These are phyloP conservation scores for Patiria pectinifera DNA, from an alignment of 53 echinoderm and acorn worm species.

Conservation along the genomic window DNA sequence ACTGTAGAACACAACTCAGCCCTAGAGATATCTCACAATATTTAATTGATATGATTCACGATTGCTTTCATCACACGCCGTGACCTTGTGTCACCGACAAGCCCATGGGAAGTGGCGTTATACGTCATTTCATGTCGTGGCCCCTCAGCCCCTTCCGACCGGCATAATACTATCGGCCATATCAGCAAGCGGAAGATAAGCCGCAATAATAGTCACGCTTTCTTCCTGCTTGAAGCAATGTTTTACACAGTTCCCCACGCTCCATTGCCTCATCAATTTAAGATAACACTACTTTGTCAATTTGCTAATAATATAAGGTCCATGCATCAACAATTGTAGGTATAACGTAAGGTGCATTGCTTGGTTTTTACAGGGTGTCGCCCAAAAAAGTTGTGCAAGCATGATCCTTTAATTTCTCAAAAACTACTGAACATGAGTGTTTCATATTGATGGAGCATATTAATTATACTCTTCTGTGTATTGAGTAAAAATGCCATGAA, in stretches of 20 bases:
- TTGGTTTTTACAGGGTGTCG: no score
- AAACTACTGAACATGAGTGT: no score
- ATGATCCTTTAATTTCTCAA: no score
- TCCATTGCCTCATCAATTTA: not conserved
- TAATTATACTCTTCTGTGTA: no score
- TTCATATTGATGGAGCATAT: no score
- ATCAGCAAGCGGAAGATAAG: not conserved
- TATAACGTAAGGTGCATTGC: no score
- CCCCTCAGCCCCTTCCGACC: not conserved
- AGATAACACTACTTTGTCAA: no score
- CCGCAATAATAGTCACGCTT: not conserved
- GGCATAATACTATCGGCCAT: not conserved
- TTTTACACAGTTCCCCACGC: not conserved
- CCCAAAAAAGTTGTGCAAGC: no score
- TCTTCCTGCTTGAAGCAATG: not conserved
- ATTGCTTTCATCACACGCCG: not conserved
- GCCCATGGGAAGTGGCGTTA: not conserved
- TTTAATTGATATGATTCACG: not conserved
- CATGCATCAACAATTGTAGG: no score
- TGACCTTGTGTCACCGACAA: not conserved
- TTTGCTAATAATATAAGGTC: no score
- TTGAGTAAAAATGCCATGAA: no score
- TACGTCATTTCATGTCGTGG: conserved; percentile 10
- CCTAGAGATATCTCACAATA: not conserved
- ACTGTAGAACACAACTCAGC: not conserved